Evolutionary conservation across 2,113 vertebrate genomes (phyloP).

Genomic region (Paramormyrops kingsleyae): DNA sequence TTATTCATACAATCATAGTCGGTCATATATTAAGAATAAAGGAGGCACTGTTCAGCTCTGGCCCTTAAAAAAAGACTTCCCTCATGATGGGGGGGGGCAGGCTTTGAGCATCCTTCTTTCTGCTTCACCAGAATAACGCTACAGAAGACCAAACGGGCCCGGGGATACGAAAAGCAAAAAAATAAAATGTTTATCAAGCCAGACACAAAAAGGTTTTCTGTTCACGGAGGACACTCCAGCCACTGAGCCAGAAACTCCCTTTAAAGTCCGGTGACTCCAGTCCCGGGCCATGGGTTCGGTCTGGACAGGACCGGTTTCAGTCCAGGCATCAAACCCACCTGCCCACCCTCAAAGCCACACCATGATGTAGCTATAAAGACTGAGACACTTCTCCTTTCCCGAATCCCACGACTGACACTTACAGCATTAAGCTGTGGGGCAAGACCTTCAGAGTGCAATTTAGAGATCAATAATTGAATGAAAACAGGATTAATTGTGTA

Average conservation of each 20-base stretch:
- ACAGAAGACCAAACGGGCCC: background rate
- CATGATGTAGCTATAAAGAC: background rate
- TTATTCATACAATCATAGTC: background rate
- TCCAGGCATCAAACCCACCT: background rate
- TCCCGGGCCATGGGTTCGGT: background rate
- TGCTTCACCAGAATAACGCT: slow-evolving; percentile 7
- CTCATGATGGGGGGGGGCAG: background rate
- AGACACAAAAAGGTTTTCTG: slow-evolving; percentile 13
- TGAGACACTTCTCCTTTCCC: background rate
- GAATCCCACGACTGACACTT: background rate
- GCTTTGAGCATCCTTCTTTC: slow-evolving; percentile 1
- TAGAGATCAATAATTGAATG: slow-evolving; percentile 10
- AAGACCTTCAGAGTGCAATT: slow-evolving; percentile 10
- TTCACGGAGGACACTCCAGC: slow-evolving; percentile 9
- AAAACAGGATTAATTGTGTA: slow-evolving; percentile 1
- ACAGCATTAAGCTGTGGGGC: background rate
- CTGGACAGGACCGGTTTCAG: background rate
- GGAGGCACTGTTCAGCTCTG: background rate
- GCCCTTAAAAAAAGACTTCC: slow-evolving; percentile 6
- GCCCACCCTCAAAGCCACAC: background rate
- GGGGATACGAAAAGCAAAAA: slow-evolving; percentile 10
- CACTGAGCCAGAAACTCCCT: background rate
- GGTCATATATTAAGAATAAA: slow-evolving; percentile 7
- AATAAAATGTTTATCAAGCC: slow-evolving; percentile 3
- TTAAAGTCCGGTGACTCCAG: background rate